Evolutionary conservation across 2,797 vertebrate genomes (phyloP).

Genomic region (Parauchenoglanis punctatus): DNA sequence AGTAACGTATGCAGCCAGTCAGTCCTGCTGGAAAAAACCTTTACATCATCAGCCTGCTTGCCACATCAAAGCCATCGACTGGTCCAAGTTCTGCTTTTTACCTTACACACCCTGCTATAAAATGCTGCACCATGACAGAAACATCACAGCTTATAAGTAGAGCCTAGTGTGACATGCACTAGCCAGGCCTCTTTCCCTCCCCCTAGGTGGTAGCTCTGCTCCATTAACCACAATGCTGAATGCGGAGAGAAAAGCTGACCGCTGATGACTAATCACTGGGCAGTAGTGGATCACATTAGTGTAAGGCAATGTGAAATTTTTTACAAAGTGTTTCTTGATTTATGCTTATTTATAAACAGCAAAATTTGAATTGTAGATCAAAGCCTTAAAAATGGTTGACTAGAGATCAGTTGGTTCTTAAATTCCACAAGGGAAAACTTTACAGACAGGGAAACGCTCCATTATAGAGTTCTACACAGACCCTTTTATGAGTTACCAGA

Average conservation of each 20-base stretch:
- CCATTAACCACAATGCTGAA: constrained; percentile 44
- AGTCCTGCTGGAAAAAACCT: constrained; percentile 45
- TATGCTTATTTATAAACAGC: not conserved
- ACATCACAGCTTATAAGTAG: constrained; percentile 45
- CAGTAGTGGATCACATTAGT: not conserved
- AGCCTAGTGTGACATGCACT: constrained; percentile 8
- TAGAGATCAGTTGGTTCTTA: not conserved
- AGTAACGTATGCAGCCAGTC: constrained; percentile 31
- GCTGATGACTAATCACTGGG: constrained; percentile 45
- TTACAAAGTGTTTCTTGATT: not conserved
- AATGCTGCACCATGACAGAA: constrained; percentile 34
- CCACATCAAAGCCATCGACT: constrained; percentile 48
- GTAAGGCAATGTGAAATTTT: not conserved
- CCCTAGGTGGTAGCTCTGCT: constrained; percentile 31
- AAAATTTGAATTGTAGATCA: not conserved
- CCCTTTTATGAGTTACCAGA: not conserved
- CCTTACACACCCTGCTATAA: constrained; percentile 47
- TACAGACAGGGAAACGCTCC: not conserved
- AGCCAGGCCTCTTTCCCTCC: constrained; percentile 21
- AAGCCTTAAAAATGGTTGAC: not conserved
- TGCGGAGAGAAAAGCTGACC: constrained; percentile 34
- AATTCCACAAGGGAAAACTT: not conserved
- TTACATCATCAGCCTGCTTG: constrained; percentile 22
- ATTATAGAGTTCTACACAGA: not conserved
- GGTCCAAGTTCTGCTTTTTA: constrained; percentile 35